Percentiles rank a stretch among this genome's conserved stretches.
Conservation (phyloP, 2,888 invertebrate genomes). For the Sthenelais limicola region DNA sequence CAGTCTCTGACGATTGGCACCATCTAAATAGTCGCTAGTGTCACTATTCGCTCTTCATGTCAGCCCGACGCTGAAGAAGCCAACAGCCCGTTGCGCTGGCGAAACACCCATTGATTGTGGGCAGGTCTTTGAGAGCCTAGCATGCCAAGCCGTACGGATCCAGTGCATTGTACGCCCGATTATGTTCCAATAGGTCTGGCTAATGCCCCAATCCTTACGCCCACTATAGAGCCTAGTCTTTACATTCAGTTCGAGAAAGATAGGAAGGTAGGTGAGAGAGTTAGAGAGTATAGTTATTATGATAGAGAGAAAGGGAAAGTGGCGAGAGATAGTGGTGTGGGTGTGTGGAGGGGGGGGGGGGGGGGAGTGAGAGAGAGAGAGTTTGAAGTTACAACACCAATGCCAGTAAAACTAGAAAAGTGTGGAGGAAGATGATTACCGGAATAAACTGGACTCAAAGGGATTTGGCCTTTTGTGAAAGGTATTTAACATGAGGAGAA, state of each 20-base stretch:
- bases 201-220: constrained; percentile 2
- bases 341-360: constrained; percentile 2
- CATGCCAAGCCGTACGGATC: background rate
- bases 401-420: too few relatives aligned
- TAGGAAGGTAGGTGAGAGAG: too few relatives aligned
- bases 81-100: background rate
- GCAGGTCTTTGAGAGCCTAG: background rate
- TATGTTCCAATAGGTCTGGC: constrained; percentile 16
- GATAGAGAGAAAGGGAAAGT: too few relatives aligned
- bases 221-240: too few relatives aligned
- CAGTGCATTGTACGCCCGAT: constrained; percentile 18
- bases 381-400: too few relatives aligned
- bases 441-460: too few relatives aligned
- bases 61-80: background rate
- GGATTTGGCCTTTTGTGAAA: too few relatives aligned
- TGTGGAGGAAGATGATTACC: too few relatives aligned
- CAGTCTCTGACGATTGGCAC: background rate
- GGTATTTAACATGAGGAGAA: too few relatives aligned
- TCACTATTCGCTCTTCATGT: background rate
- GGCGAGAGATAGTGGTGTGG: too few relatives aligned
- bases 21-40: background rate
- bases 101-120: constrained; percentile 27
- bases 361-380: constrained; percentile 3
- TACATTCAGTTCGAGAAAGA: too few relatives aligned
- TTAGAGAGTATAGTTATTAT: too few relatives aligned